Conservation (phyloP, 2,888 invertebrate genomes). For the Polylopha cassiicola region DNA sequence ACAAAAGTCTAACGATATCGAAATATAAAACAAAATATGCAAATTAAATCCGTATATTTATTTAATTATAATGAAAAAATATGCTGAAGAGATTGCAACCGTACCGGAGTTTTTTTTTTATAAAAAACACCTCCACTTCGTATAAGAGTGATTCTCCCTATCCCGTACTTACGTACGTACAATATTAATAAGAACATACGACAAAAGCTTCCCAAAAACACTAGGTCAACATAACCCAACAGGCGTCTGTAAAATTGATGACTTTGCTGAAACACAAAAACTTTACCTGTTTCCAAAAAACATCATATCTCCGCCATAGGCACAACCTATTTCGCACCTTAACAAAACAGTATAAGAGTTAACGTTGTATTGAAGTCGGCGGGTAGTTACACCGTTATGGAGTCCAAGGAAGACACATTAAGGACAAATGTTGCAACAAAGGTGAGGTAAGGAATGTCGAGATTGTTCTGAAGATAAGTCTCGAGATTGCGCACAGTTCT, state of each 20-base stretch:
- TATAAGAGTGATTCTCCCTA: no score
- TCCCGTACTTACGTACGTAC: no score
- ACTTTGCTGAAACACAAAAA: slow-evolving; percentile 47
- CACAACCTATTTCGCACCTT: not conserved
- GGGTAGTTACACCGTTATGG: not conserved
- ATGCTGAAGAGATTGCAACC: no score
- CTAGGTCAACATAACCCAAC: slow-evolving; percentile 43
- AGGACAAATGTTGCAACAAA: slow-evolving; percentile 56
- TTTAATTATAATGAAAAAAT: no score
- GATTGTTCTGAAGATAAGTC: slow-evolving; percentile 50
- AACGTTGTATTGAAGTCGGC: not conserved
- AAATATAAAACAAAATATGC: no score
- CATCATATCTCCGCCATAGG: not conserved
- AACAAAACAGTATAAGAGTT: not conserved
- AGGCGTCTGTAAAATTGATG: slow-evolving; percentile 41
- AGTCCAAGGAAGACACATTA: slow-evolving; percentile 35
- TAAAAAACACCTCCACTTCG: no score
- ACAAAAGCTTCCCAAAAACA: slow-evolving; percentile 34
- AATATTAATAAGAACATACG: slow-evolving; percentile 5
- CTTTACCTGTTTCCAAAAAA: slow-evolving; percentile 17
- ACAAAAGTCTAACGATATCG: no score
- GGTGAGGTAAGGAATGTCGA: slow-evolving; percentile 52
- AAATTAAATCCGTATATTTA: no score
- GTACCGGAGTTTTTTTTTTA: no score
- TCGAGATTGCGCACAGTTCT: slow-evolving; percentile 31